Conservation (phyloP, 2,113 vertebrate species). For the Neolamprologus toae region DNA sequence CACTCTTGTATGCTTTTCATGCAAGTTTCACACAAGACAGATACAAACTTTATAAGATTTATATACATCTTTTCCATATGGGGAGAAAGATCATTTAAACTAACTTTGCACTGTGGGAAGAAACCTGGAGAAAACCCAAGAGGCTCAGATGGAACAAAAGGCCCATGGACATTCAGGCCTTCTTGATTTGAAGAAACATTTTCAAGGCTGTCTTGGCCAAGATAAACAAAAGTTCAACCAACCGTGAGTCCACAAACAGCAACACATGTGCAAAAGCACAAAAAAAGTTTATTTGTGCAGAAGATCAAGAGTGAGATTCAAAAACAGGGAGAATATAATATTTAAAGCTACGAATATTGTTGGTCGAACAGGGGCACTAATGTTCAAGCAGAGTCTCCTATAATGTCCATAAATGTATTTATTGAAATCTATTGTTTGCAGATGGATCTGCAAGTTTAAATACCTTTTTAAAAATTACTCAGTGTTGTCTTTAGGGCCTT, state of each 20-base stretch:
- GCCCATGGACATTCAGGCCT: background rate
- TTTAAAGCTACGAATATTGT: background rate
- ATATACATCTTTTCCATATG: fast-evolving
- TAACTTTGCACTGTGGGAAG: background rate
- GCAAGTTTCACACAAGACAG: background rate
- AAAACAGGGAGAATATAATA: background rate
- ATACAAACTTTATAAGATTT: background rate
- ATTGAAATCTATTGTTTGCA: fast-evolving
- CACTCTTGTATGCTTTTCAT: background rate
- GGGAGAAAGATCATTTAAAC: fast-evolving
- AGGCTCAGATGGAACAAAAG: background rate
- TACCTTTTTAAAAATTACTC: fast-evolving
- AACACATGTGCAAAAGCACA: fast-evolving
- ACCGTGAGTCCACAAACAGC: fast-evolving
- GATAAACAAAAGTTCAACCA: fast-evolving
- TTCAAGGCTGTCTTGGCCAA: background rate
- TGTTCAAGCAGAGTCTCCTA: background rate
- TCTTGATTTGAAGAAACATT: fast-evolving
- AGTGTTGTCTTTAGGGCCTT: background rate
- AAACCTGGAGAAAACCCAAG: background rate
- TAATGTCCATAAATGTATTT: background rate
- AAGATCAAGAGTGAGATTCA: background rate
- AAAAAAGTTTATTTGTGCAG: background rate
- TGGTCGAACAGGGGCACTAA: fast-evolving
- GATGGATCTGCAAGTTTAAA: background rate